A percentile compares a stretch with the other conserved stretches of the same genome.
Evolutionary conservation across 1,140 invertebrate genomes (phyloP).

Genomic region (Atta texana): DNA sequence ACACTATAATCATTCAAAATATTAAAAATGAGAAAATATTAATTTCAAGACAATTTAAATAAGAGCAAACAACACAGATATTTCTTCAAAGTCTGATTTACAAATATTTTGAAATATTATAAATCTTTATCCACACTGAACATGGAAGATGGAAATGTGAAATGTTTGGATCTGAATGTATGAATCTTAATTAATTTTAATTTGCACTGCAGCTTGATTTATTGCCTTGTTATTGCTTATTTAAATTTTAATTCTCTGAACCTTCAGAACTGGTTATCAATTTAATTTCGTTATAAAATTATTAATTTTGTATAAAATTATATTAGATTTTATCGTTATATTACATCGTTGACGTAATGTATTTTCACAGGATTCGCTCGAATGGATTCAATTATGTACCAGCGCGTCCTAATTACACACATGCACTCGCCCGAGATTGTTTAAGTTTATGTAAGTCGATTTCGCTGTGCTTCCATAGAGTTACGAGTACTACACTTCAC

Average conservation of each 20-base stretch:
- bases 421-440: conserved; percentile 35
- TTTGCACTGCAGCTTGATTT: too few relatives aligned
- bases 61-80: too few relatives aligned
- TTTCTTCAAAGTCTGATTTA: too few relatives aligned
- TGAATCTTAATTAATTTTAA: too few relatives aligned
- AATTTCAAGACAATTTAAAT: not conserved
- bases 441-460: conserved; percentile 62
- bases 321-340: not conserved
- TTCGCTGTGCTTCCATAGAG: conserved; percentile 31
- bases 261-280: not conserved
- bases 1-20: not conserved
- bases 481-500: conserved; percentile 31
- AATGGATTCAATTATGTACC: conserved; percentile 22
- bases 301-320: not conserved
- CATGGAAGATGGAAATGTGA: too few relatives aligned
- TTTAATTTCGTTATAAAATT: not conserved
- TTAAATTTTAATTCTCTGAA: too few relatives aligned
- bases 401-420: conserved; percentile 39
- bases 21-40: not conserved
- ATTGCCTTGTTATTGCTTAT: too few relatives aligned
- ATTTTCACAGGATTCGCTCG: conserved; percentile 9
- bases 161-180: too few relatives aligned
- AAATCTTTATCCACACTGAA: too few relatives aligned
- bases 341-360: not conserved
- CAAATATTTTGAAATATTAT: too few relatives aligned